Conservation (phyloP, 37 sponge, comb jelly and placozoan genomes). For the Axinella damicornis region DNA sequence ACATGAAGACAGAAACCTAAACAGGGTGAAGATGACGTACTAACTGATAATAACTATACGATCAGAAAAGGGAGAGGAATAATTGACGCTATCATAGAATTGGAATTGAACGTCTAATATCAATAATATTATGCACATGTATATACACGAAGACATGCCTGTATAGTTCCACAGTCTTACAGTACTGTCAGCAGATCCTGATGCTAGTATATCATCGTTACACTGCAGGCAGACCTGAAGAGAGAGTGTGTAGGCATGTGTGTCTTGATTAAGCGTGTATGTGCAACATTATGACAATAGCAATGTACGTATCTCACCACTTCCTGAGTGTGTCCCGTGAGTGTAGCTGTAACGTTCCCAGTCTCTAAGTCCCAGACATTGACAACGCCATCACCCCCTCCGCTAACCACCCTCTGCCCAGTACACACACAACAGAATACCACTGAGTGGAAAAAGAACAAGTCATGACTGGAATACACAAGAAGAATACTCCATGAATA, state of each 20-base stretch:
- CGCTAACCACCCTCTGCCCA: slow-evolving; percentile 54
- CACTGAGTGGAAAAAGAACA: slow-evolving; percentile 7
- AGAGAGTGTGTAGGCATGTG: neutral
- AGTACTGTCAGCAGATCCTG: slow-evolving; percentile 81
- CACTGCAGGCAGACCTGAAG: slow-evolving; percentile 69
- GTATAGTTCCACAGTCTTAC: slow-evolving; percentile 76
- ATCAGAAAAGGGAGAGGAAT: too few species aligned
- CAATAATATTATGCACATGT: too few species aligned
- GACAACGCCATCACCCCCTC: slow-evolving; percentile 80
- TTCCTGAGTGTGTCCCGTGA: slow-evolving; percentile 85
- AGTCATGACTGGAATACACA: neutral
- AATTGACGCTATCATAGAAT: too few species aligned
- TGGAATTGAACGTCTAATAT: too few species aligned
- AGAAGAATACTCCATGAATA: too few species aligned
- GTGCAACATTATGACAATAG: too few species aligned
- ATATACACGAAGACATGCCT: slow-evolving; percentile 9
- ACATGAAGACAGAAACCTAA: slow-evolving; percentile 54
- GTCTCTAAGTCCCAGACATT: slow-evolving; percentile 74
- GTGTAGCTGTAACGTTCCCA: slow-evolving; percentile 32
- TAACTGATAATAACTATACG: neutral
- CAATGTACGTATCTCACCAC: slow-evolving; percentile 62
- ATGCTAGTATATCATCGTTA: slow-evolving; percentile 54
- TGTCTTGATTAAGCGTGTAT: too few species aligned
- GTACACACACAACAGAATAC: slow-evolving; percentile 43
- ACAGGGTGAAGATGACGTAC: neutral